These are phyloP conservation scores for Tringa solitaria DNA, from an alignment of 2,113 vertebrate genomes.

Conservation along the genomic window DNA sequence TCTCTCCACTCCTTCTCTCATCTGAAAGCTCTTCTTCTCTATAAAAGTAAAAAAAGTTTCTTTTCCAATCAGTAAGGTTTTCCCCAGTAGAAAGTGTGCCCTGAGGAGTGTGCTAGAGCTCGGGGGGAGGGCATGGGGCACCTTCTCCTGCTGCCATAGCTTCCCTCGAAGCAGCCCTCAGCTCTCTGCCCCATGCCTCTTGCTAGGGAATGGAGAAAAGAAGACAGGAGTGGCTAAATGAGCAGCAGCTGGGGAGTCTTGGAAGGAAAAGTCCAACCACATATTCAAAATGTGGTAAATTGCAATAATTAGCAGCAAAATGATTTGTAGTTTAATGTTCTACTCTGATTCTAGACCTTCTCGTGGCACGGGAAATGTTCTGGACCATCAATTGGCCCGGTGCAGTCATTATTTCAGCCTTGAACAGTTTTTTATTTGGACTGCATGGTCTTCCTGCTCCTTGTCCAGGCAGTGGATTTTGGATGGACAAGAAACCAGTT, in stretches of 20 bases:
- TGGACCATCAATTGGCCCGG: background rate
- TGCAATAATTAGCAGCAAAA: conserved; percentile 9
- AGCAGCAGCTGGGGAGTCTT: conserved; percentile 1
- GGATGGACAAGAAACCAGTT: background rate
- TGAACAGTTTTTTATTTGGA: conserved; percentile 19
- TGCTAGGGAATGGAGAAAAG: background rate
- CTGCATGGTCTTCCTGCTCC: background rate
- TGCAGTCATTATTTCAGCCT: conserved; percentile 16
- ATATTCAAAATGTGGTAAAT: background rate
- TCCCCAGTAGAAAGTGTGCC: background rate
- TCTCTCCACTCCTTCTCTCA: background rate
- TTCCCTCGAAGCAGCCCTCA: background rate
- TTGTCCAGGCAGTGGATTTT: background rate
- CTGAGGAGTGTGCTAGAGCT: background rate
- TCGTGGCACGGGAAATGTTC: background rate
- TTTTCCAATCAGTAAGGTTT: background rate
- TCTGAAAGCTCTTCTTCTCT: conserved; percentile 37
- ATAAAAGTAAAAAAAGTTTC: conserved; percentile 25
- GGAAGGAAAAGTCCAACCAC: background rate
- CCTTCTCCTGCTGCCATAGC: background rate
- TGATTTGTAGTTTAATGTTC: background rate
- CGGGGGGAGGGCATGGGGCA: background rate
- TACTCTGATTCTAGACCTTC: background rate
- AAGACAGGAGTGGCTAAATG: background rate
- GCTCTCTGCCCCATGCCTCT: conserved; percentile 11